These are phyloP conservation scores for Lutra lutra DNA, from an alignment of 2,797 vertebrate species.

Conservation along the genomic window DNA sequence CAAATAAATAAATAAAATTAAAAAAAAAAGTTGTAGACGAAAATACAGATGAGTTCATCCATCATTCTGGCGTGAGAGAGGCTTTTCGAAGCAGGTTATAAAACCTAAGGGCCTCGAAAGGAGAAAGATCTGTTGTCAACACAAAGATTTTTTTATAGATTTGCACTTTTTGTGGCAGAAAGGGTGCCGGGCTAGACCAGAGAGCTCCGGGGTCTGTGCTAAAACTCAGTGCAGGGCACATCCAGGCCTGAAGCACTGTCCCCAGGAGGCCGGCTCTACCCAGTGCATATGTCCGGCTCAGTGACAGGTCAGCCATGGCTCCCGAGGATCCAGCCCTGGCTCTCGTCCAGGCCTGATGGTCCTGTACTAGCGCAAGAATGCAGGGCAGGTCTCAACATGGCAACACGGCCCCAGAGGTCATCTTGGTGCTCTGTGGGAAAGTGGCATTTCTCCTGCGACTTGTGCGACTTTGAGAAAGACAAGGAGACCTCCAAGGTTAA, in stretches of 20 bases:
- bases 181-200: background rate
- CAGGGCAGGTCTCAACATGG: background rate
- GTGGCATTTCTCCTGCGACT: background rate
- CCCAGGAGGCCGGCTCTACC: background rate
- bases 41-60: background rate
- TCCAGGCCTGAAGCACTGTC: background rate
- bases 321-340: background rate
- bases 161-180: background rate
- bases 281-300: background rate
- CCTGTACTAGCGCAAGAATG: background rate
- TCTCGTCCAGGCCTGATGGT: background rate
- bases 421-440: background rate
- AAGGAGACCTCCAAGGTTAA: background rate
- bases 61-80: background rate
- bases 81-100: background rate
- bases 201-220: background rate
- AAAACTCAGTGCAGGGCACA: background rate
- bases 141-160: background rate
- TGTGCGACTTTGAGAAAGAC: background rate
- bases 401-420: background rate
- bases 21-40: background rate
- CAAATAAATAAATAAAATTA: too few relatives aligned
- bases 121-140: background rate
- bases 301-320: background rate
- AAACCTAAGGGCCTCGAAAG: background rate